phyloP scores from a whole-genome alignment of 2,888 invertebrate species.

The Chloroclystis v-ata region DNA sequence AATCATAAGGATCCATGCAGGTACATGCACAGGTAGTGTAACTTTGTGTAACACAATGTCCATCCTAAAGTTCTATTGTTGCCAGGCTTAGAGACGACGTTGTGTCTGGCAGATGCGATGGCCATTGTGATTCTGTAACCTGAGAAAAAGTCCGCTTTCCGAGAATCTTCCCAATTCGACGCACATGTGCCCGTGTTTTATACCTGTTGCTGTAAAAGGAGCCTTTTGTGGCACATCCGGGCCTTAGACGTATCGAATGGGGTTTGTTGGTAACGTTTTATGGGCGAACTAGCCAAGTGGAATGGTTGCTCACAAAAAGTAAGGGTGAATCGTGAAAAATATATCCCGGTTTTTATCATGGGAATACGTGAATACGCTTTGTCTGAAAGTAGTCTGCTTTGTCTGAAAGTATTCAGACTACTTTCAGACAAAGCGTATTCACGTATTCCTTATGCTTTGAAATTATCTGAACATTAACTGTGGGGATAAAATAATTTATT shows the following conservation, averaged over 20 bases:
- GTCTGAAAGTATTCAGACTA: too few relatives aligned
- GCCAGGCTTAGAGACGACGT: conserved; percentile 48
- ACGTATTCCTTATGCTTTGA: too few relatives aligned
- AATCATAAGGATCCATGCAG: conserved; percentile 30
- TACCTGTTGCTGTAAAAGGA: conserved; percentile 45
- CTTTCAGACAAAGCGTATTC: too few relatives aligned
- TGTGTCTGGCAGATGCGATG: conserved; percentile 64
- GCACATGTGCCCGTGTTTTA: conserved; percentile 52
- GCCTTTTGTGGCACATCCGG: conserved; percentile 34
- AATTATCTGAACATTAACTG: too few relatives aligned
- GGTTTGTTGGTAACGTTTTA: conserved; percentile 3
- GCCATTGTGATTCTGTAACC: conserved; percentile 46
- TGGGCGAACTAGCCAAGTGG: neutral
- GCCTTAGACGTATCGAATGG: neutral
- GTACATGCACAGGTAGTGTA: conserved; percentile 45
- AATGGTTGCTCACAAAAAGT: neutral
- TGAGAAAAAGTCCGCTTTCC: conserved; percentile 46
- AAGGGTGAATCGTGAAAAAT: too few relatives aligned
- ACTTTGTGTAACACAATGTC: conserved; percentile 32
- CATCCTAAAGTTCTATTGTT: conserved; percentile 43
- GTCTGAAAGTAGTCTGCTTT: too few relatives aligned
- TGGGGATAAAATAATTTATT: too few relatives aligned
- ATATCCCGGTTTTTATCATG: too few relatives aligned
- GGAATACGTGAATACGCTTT: too few relatives aligned
- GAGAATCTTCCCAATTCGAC: conserved; percentile 47